Evolutionary conservation across 2,797 vertebrate genomes (phyloP).

Genomic region (Corythornis leucogaster): DNA sequence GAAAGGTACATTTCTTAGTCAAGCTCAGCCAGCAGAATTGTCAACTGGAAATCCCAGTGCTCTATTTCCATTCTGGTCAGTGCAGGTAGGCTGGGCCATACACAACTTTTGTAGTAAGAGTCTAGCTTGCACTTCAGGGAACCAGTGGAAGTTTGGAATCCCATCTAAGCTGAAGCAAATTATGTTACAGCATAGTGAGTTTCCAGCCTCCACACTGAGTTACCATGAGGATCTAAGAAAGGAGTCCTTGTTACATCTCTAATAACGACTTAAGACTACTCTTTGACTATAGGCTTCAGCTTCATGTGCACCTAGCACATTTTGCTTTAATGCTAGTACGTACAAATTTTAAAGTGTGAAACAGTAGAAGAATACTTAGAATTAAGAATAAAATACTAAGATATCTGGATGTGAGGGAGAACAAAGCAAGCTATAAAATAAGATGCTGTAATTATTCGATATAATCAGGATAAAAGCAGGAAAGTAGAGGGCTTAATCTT

Average conservation of each 20-base stretch:
- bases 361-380: not conserved
- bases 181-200: not conserved
- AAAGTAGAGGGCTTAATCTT: not conserved
- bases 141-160: not conserved
- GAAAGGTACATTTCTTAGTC: not conserved
- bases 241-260: not conserved
- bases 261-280: not conserved
- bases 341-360: not conserved
- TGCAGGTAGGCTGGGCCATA: not conserved
- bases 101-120: not conserved
- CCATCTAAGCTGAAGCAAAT: not conserved
- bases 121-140: not conserved
- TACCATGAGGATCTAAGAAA: not conserved
- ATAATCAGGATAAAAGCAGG: not conserved
- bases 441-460: not conserved
- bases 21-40: not conserved
- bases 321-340: not conserved
- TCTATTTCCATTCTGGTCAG: not conserved
- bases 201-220: not conserved
- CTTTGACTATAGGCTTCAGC: not conserved
- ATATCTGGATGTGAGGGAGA: not conserved
- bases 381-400: not conserved
- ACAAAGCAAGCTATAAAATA: not conserved
- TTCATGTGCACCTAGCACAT: not conserved
- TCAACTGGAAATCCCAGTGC: not conserved